These are phyloP conservation scores for Craniophora ligustri DNA, from an alignment of 2,888 invertebrate genomes.

Conservation along the genomic window DNA sequence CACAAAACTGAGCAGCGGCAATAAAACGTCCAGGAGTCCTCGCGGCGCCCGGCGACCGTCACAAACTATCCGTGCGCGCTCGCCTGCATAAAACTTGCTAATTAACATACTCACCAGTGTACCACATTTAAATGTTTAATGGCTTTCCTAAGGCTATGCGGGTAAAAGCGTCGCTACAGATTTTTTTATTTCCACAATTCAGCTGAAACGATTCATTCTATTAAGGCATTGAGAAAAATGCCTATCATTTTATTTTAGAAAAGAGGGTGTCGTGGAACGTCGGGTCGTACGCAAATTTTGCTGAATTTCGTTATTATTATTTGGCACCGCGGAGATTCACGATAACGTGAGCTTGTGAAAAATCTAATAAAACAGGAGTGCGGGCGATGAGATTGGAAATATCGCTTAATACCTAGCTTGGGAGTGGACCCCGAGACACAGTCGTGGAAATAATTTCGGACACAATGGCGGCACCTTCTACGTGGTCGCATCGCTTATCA, in stretches of 20 bases:
- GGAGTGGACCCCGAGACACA: slow-evolving; percentile 20
- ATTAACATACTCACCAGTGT: slow-evolving; percentile 67
- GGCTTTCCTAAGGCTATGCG: slow-evolving; percentile 50
- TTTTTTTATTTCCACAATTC: slow-evolving; percentile 59
- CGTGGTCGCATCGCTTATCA: slow-evolving; percentile 22
- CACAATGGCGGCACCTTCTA: slow-evolving; percentile 32
- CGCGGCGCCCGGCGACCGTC: slow-evolving; percentile 31
- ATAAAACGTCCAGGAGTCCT: slow-evolving; percentile 56
- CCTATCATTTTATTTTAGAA: slow-evolving; percentile 65
- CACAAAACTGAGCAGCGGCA: slow-evolving; percentile 53
- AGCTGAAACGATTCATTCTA: slow-evolving; percentile 65
- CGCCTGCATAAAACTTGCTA: slow-evolving; percentile 68
- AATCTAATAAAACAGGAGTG: slow-evolving; percentile 76
- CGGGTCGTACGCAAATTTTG: slow-evolving; percentile 74
- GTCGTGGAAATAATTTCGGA: slow-evolving; percentile 41
- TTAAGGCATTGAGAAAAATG: slow-evolving; percentile 70
- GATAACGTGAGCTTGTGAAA: slow-evolving; percentile 72
- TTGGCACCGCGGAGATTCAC: slow-evolving; percentile 73
- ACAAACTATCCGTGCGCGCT: slow-evolving; percentile 59
- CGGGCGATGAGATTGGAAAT: slow-evolving; percentile 72
- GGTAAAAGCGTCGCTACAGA: slow-evolving; percentile 50
- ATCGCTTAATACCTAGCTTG: slow-evolving; percentile 62
- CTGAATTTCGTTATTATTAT: slow-evolving; percentile 79
- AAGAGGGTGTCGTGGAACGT: slow-evolving; percentile 54
- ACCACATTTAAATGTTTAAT: slow-evolving; percentile 64